phyloP scores from a whole-genome alignment of 1,140 invertebrate species.

The Pogonognathellus flavescens region DNA sequence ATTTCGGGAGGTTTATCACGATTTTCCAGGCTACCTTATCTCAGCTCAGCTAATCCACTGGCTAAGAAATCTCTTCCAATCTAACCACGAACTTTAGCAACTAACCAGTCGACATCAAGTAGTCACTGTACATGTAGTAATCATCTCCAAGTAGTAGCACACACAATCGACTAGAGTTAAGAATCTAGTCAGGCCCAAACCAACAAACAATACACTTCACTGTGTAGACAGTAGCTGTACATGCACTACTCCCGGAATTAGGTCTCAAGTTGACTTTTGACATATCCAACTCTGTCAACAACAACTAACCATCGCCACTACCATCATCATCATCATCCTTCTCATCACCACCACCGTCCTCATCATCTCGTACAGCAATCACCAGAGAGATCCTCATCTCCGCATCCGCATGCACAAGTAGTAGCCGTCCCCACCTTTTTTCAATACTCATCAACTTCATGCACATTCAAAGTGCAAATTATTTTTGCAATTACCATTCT shows the following conservation, averaged over 20 bases:
- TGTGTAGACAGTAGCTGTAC: constrained; percentile 15
- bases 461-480: no score
- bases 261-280: constrained; percentile 41
- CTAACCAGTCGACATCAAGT: constrained; percentile 23
- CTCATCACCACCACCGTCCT: not conserved
- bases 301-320: not conserved
- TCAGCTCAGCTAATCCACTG: constrained; percentile 19
- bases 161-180: not conserved
- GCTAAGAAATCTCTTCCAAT: constrained; percentile 48
- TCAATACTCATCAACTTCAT: no score
- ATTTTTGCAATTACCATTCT: no score
- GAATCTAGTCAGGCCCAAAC: not conserved
- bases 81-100: constrained; percentile 44
- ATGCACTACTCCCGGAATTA: constrained; percentile 10
- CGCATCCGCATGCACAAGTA: no score
- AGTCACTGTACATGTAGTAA: not conserved
- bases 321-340: not conserved
- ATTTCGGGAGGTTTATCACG: constrained; percentile 54
- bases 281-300: constrained; percentile 43
- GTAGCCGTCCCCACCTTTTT: no score
- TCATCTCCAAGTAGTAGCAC: constrained; percentile 26
- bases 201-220: not conserved
- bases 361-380: not conserved
- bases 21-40: constrained; percentile 48
- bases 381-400: no score